These are phyloP conservation scores for Planococcus citri DNA, from an alignment of 1,140 invertebrate genomes.

Conservation along the genomic window DNA sequence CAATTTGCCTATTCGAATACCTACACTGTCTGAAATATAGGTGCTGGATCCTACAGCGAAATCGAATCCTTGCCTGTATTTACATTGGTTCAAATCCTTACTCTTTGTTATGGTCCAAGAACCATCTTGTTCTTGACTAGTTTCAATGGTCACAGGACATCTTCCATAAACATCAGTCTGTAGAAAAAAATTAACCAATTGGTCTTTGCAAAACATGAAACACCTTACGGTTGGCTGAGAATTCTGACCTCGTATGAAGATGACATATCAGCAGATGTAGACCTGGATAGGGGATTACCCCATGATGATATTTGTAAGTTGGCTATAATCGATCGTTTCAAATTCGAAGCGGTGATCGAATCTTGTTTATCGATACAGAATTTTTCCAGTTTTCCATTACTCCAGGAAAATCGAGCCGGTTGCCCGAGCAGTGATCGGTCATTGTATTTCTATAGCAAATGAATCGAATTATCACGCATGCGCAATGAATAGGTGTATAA, in stretches of 20 bases:
- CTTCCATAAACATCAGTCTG: constrained; percentile 10
- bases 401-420: neutral
- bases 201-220: neutral
- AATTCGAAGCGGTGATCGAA: neutral
- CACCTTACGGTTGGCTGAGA: neutral
- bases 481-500: neutral
- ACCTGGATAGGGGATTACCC: neutral
- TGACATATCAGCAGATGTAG: neutral
- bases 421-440: neutral
- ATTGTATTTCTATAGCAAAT: neutral
- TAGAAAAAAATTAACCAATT: neutral
- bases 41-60: neutral
- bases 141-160: neutral
- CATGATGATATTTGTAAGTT: constrained; percentile 15
- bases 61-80: neutral
- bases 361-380: neutral
- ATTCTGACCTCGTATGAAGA: neutral
- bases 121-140: neutral
- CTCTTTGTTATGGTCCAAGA: neutral
- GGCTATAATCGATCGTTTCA: neutral
- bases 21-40: neutral
- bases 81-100: constrained; percentile 13
- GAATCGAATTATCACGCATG: no score
- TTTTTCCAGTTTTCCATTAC: neutral
- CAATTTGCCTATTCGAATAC: neutral